Evolutionary conservation across 2,888 invertebrate species (phyloP), one percentile per base, ranked within the genome.

Genomic region (Ophion obscuratus): DNA sequence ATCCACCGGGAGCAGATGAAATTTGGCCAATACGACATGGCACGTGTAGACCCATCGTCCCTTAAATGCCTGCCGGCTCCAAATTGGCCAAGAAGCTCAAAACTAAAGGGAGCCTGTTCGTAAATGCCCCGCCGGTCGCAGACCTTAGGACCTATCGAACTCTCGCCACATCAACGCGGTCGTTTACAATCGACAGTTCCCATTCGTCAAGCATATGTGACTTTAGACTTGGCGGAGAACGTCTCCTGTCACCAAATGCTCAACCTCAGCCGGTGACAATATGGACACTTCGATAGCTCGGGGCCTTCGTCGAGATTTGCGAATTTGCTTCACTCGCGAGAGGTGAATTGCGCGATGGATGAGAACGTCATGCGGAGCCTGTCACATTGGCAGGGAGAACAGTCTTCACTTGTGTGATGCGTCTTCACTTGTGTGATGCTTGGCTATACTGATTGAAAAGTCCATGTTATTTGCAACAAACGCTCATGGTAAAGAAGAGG

Each of bases 261-360:
- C 27, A 31, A 76, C 71, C 67, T 81, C 73, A 74, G 81, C 68
- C 73, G 80, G 40, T 27, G 36, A 76, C 67, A 81, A 66, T 44
- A 31, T 31, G 53, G 31, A n/a, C n/a, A 31, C 64, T 68, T 61
- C 61, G 44, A 40, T n/a, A 78, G 70, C 44, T 78, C 70, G n/a
- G 40, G 31, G 31, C 27, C 14, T 36, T 31, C 53, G n/a, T 27
- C 40, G 24, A 67, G 17, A 40, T 59, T 27, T 47, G 40, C 53
- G 11, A 53, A 14, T 53, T 53, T 14, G 5, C 11, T 17, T 11
- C 47, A 10, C 47, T 47, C 47, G 1, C 47, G 47, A 31, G 0
- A 31, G 31, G 31, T 2, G 31, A 31, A 31, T 31, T 31, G 47
- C 14, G 47, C 47, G 47, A 47, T 47, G 11, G 10, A 47, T 47